Base-by-base conservation (phyloP, 2,113 vertebrate genomes). In the Microcebus jonahi region DNA sequence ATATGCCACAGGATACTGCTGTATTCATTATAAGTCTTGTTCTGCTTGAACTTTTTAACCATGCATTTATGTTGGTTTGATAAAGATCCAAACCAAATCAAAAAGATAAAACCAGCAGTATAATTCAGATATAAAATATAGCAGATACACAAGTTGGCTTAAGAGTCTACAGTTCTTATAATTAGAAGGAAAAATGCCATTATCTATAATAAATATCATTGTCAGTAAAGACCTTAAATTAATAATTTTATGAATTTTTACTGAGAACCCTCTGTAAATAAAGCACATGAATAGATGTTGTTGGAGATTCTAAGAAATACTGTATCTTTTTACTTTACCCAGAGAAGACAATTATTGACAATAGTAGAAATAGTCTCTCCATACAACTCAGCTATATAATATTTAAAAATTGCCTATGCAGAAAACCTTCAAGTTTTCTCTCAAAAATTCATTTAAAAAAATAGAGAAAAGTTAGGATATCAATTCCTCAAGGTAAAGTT, bases 71-170 rank as follows among this genome's bases (percentile, higher is more conserved):
- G 70, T 70, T 84, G 10, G 34, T 87, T 84, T 88, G 45, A 88
- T 81, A 87, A 83, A 96, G 57, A 94, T 45, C 77, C 27, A 89
- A 93, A 87, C 45, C 57, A 92, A 68, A 42, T 85, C 77, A 45
- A 84, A 90, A 84, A 96, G 29, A 57, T 81, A 80, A 96, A 91
- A 67, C 11, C 50, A 86, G 23, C 21, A 95, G 29, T 82, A 48
- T 71, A 76, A 89, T 89, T 95, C 73, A 91, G 27, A 95, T 93
- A 70, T 89, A 87, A 96, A 94, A 92, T 79, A 89, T n/a, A 91
- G 79, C 42, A 91, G 25, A 88, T 45, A 70, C 3, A 89, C 31
- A 53, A 73, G 53, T 83, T 94, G 55, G 13, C 63, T 23, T 79
- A 82, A 79, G 29, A 80, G 27, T 10, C 25, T 73, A 80, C 59